phyloP scores from a whole-genome alignment of 2,797 vertebrate genomes.

The Psittacula derbiana region DNA sequence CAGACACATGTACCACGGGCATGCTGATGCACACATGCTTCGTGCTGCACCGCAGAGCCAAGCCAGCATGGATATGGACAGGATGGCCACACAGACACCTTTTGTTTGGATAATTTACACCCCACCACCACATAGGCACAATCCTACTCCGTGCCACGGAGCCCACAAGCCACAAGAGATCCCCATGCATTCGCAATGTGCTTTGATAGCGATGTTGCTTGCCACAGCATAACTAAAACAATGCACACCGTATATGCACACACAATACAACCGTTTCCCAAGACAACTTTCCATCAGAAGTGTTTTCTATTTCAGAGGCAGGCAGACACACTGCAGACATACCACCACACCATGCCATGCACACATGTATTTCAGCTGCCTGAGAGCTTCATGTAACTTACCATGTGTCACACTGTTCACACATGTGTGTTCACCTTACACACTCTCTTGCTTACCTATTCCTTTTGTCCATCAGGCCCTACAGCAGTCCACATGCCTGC shows the following conservation, averaged over 20 bases:
- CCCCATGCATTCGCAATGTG: rapidly evolving
- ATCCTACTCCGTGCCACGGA: rapidly evolving
- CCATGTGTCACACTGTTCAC: rapidly evolving
- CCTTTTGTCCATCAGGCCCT: not conserved
- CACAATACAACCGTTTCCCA: not conserved
- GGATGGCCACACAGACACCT: rapidly evolving
- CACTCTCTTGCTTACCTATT: rapidly evolving
- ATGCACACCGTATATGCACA: too few relatives aligned
- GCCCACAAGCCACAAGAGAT: rapidly evolving
- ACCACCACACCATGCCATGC: rapidly evolving
- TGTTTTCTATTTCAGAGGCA: not conserved
- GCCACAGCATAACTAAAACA: not conserved
- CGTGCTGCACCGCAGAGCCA: not conserved
- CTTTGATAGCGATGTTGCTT: rapidly evolving
- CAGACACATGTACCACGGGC: rapidly evolving
- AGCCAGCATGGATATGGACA: not conserved
- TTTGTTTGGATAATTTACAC: not conserved
- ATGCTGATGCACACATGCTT: rapidly evolving
- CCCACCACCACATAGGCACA: too few relatives aligned
- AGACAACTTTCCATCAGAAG: not conserved
- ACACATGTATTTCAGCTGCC: rapidly evolving
- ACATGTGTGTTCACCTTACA: rapidly evolving
- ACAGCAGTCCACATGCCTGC: not conserved
- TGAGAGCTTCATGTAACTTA: rapidly evolving
- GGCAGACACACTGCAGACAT: rapidly evolving